A percentile compares a stretch with the other conserved stretches of the same genome.
Conservation (phyloP, 2,113 vertebrate genomes). For the Oceanodroma tethys region DNA sequence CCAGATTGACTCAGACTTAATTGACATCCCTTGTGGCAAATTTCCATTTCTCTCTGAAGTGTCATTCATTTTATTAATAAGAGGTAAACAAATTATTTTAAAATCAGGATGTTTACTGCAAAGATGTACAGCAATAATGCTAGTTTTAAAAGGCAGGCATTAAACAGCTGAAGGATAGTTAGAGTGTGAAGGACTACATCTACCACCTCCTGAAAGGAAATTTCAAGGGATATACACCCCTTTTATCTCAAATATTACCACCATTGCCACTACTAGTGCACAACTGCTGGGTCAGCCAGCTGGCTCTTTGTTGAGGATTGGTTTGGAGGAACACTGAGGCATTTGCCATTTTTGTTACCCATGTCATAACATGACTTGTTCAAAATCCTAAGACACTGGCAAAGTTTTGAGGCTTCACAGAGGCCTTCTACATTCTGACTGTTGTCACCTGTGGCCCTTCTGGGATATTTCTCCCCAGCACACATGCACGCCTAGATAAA, state of each 20-base stretch:
- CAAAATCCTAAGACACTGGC: background rate
- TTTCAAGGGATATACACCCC: background rate
- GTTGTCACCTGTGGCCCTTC: background rate
- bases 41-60: conserved; percentile 45
- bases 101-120: conserved; percentile 32
- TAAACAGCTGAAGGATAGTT: background rate
- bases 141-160: background rate
- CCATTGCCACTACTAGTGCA: background rate
- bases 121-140: background rate
- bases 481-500: background rate
- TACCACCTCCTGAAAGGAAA: background rate
- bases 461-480: background rate
- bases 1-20: conserved; percentile 37
- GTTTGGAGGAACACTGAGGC: background rate
- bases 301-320: background rate
- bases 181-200: background rate
- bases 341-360: background rate
- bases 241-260: background rate
- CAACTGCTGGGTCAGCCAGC: background rate
- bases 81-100: conserved; percentile 35
- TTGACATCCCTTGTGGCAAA: conserved; percentile 20
- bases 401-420: background rate
- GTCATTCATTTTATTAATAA: conserved; percentile 48
- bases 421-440: too few species aligned
- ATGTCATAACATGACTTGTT: background rate